phyloP scores from a whole-genome alignment of 2,113 vertebrate species.

The Anoura caudifer region DNA sequence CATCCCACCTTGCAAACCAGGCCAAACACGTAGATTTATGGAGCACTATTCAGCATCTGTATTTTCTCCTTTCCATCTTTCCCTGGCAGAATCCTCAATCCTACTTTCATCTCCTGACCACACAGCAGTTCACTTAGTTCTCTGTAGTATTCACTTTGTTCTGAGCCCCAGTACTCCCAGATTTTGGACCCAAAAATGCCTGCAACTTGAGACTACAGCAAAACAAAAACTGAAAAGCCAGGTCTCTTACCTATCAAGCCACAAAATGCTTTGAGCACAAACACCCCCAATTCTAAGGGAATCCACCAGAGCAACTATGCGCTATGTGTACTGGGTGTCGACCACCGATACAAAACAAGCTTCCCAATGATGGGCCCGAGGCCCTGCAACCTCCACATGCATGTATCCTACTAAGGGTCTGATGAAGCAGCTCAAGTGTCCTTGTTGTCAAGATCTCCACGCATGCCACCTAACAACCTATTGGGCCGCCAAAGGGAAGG shows the following conservation, averaged over 20 bases:
- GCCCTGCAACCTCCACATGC: background rate
- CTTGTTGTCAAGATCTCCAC: background rate
- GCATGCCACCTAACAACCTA: background rate
- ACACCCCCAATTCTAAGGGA: background rate
- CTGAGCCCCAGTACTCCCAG: background rate
- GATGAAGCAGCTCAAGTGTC: background rate
- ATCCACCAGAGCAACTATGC: fast-evolving
- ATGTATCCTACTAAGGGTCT: background rate
- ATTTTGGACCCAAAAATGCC: background rate
- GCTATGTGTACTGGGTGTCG: background rate
- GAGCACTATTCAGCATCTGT: background rate
- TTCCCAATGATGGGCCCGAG: background rate
- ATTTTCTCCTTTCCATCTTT: background rate
- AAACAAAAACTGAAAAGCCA: background rate
- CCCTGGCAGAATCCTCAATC: background rate
- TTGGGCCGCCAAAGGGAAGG: background rate
- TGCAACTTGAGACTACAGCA: background rate
- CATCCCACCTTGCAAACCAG: background rate
- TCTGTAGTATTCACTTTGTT: background rate
- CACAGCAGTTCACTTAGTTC: background rate
- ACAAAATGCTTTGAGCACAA: background rate
- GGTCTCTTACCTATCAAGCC: background rate
- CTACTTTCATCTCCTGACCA: background rate
- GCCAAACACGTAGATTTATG: background rate
- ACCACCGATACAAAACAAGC: background rate